phyloP scores from a whole-genome alignment of 2,113 vertebrate genomes.

The Anoura caudifer region DNA sequence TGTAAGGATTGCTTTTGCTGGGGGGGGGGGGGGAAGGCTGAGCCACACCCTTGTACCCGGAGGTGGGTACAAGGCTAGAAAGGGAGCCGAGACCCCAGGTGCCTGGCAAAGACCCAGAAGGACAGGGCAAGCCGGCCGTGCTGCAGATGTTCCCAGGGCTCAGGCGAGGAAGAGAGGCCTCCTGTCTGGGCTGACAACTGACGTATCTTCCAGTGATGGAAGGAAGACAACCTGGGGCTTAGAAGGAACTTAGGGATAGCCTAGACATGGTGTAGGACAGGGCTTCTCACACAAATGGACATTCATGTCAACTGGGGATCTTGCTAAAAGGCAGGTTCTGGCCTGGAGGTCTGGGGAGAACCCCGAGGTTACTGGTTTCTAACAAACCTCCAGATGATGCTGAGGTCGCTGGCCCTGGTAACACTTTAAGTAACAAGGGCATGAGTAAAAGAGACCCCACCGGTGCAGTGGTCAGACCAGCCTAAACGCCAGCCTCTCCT shows the following conservation, averaged over 20 bases:
- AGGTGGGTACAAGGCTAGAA: neutral
- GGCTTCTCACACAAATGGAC: neutral
- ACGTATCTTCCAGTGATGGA: neutral
- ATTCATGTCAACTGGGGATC: neutral
- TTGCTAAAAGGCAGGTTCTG: neutral
- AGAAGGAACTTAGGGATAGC: neutral
- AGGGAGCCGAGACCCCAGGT: neutral
- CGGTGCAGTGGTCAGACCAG: neutral
- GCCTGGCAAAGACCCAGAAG: neutral
- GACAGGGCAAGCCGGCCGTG: fast-evolving
- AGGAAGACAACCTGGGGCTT: neutral
- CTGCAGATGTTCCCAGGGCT: too few species aligned
- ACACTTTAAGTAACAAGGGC: neutral
- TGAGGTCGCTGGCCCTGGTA: neutral
- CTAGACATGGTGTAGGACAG: neutral
- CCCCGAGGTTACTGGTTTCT: neutral
- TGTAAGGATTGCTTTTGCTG: neutral
- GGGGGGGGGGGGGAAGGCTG: fast-evolving
- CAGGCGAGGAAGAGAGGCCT: neutral
- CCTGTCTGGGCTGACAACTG: neutral
- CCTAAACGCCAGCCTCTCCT: neutral
- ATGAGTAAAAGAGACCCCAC: neutral
- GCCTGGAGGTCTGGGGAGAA: neutral
- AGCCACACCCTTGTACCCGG: fast-evolving
- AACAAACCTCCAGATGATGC: neutral